A percentile compares a stretch with the other conserved stretches of the same genome.
Conservation (phyloP, 2,888 invertebrate species). For the Cremastinae sp. region DNA sequence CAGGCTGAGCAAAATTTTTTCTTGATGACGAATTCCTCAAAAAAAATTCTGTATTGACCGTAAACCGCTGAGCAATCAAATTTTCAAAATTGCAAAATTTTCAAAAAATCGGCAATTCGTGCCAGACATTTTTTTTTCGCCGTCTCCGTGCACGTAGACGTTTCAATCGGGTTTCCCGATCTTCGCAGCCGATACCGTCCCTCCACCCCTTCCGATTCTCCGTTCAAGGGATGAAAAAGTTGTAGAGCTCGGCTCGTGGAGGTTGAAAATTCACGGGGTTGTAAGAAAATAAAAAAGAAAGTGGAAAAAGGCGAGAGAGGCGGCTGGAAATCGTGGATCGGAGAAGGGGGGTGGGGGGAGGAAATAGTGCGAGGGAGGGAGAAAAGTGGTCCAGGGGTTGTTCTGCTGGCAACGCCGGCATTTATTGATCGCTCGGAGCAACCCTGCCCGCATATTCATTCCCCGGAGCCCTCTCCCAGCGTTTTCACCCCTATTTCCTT, state of each 20-base stretch:
- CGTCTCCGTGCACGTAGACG: constrained; percentile 48
- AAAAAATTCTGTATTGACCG: too few relatives aligned
- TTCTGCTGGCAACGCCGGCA: constrained; percentile 74
- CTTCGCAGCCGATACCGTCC: constrained; percentile 22
- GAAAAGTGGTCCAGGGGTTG: constrained; percentile 73
- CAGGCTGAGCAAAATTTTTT: too few relatives aligned
- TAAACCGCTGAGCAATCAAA: too few relatives aligned
- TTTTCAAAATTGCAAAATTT: too few relatives aligned
- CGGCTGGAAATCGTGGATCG: constrained; percentile 35
- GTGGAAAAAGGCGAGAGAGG: constrained; percentile 30
- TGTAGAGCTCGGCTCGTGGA: constrained; percentile 44
- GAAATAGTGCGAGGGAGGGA: constrained; percentile 45
- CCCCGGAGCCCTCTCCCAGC: constrained; percentile 38
- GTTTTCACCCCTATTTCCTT: constrained; percentile 28
- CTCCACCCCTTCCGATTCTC: background rate
- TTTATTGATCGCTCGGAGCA: constrained; percentile 78
- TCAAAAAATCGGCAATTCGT: background rate
- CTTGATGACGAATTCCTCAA: too few relatives aligned
- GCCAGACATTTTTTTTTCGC: constrained; percentile 34
- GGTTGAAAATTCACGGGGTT: constrained; percentile 70
- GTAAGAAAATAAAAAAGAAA: constrained; percentile 66
- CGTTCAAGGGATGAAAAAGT: constrained; percentile 58
- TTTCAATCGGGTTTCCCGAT: constrained; percentile 62
- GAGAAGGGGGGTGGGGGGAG: constrained; percentile 75
- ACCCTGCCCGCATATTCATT: constrained; percentile 69